Base-by-base conservation (phyloP, 1,140 invertebrate species). In the Drosophila melanica region DNA sequence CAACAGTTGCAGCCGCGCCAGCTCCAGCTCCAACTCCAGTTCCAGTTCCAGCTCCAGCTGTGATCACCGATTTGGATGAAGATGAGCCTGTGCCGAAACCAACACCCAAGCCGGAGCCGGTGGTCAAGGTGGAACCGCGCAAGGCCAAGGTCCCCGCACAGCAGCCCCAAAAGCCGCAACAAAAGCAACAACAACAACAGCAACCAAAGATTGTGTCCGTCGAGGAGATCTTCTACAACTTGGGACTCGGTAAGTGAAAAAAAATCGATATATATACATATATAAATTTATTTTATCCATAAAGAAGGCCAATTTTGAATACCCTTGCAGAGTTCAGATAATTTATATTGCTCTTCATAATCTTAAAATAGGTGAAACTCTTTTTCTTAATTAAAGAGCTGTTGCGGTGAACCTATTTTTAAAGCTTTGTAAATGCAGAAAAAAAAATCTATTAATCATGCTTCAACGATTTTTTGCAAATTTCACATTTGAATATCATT, bases 141-240 rank as follows among this genome's bases (percentile, higher is more conserved):
- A 68, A 64, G 58, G 30, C 39, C 39, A 64, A 47, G 47, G 27
- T 47, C 12, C 51, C 75, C 8, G 23, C 54, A 53, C 14, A 16
- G n/a, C 58, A 50, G 39, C 60, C 35, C 5, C 11, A 16, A 33
- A 35, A 35, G 33, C 48, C 12, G 54, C 30, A 20, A 16, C 64
- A 59, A 20, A 45, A 60, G 16, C 62, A 67, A 35, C 51, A 68
- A 14, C 58, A 75, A 33, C 69, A 65, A 11, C 62, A 66, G n/a
- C 86, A 90, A 41, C 84, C 84, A 64, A 89, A 87, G 69, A 91
- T 92, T 69, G 87, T 91, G n/a, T 90, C 90, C 20, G 90, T 90
- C 10, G 90, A 92, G 74, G 90, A 92, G 41, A 90, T 92, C 44
- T 92, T 92, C 67, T 91, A 85, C 75, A 89, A 91, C 73, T 90